phyloP scores from a whole-genome alignment of 2,113 vertebrate genomes.

The Vicugna pacos region DNA sequence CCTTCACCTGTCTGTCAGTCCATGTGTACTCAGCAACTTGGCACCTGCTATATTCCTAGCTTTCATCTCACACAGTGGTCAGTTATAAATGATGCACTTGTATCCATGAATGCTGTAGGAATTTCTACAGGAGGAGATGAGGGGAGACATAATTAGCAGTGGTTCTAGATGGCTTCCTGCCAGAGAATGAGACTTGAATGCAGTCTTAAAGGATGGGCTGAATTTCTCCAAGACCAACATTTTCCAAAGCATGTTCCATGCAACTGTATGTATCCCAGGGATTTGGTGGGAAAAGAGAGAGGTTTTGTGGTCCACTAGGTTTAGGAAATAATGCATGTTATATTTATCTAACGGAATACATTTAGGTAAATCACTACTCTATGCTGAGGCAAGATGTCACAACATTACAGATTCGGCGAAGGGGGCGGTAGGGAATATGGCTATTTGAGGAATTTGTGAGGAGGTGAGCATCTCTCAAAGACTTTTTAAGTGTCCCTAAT shows the following conservation, averaged over 20 bases:
- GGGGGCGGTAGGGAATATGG: background rate
- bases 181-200: background rate
- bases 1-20: background rate
- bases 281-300: background rate
- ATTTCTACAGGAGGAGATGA: background rate
- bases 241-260: background rate
- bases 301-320: constrained; percentile 31
- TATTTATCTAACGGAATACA: background rate
- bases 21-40: background rate
- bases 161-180: background rate
- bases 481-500: background rate
- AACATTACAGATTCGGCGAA: background rate
- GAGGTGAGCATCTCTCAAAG: background rate
- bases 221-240: constrained; percentile 1
- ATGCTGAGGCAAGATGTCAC: background rate
- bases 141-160: background rate
- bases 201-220: background rate
- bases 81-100: background rate
- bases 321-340: constrained; percentile 41
- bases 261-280: background rate
- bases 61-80: background rate
- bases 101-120: background rate
- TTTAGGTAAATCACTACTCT: background rate
- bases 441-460: background rate
- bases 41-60: background rate